Conservation (phyloP, 2,888 invertebrate species). For the Sericinus montela region DNA sequence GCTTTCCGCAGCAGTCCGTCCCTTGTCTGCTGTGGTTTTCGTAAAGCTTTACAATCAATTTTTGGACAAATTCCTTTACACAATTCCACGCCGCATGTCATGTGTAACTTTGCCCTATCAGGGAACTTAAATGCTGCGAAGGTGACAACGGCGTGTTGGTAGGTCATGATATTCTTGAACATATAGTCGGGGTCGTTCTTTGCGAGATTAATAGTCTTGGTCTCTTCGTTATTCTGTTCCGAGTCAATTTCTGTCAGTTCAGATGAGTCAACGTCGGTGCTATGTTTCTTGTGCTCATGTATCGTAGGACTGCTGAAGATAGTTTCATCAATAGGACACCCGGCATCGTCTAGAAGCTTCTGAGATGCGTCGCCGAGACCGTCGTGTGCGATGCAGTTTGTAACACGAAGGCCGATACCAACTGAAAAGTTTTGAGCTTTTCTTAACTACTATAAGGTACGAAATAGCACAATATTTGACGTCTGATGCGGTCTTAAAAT, state of each 20-base stretch:
- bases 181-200: conserved; percentile 57
- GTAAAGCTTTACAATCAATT: conserved; percentile 74
- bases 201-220: conserved; percentile 43
- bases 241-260: conserved; percentile 54
- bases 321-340: conserved; percentile 86
- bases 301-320: conserved; percentile 78
- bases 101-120: conserved; percentile 86
- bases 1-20: conserved; percentile 68
- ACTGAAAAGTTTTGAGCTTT: too few relatives aligned
- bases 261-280: conserved; percentile 57
- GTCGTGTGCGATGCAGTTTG: conserved; percentile 89
- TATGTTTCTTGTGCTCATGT: conserved; percentile 56
- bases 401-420: conserved; percentile 85
- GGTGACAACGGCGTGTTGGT: conserved; percentile 77
- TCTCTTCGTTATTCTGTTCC: conserved; percentile 51
- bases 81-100: conserved; percentile 87
- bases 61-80: conserved; percentile 85
- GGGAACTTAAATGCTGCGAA: conserved; percentile 92
- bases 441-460: too few relatives aligned
- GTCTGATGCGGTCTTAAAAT: too few relatives aligned
- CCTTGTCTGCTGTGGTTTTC: conserved; percentile 65
- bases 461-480: too few relatives aligned
- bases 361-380: conserved; percentile 87
- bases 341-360: conserved; percentile 84
- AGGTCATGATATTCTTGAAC: conserved; percentile 71